Evolutionary conservation across 2,888 invertebrate genomes (phyloP), one percentile per base, ranked within the genome.

Genomic region (Zygothrica quintamaculata): DNA sequence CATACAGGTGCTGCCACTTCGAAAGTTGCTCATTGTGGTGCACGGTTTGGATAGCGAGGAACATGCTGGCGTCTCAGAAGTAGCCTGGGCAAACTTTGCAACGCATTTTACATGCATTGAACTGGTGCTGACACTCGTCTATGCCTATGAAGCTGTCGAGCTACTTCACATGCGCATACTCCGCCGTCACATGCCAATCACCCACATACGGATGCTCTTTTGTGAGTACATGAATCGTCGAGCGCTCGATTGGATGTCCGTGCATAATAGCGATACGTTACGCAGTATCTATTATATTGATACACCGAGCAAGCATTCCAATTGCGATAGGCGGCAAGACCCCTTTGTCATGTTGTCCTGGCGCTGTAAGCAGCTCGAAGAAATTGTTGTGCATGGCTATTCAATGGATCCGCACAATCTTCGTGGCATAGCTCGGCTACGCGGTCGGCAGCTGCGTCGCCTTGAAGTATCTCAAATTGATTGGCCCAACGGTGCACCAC

Each of bases 191-290:
- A 94, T 96, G 94, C 95, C 95, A 12, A 91, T 96, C 15, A 93
- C 94, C 15, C 94, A 95, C 89, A 92, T 95, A 47, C 93, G 94
- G 85, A 94, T 94, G 53, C 93, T 95, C 74, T 96, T 95, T 91
- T 95, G 95, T 89, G 94, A 94, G 89, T 91, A 92, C 88, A 90
- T 91, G 85, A 91, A 91, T 74, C 80, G 88, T 16, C 89, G 89
- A 33, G 91, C 91, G 9, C 80, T 91, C 42, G 89, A 90, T 57
- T 89, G 90, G 85, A 81, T 91, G 82, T 90, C 91, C 1, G 59
- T 88, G 44, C 85, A 89, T 44, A 90, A 89, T 55, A 88, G 84
- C 64, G 78, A 85, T 37, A 91, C 91, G 1, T 57, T 91, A 22
- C 90, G 88, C 37, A 91, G 91, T 76, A 88, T 91, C 75, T 88